These are phyloP conservation scores for Formica aserva DNA, from an alignment of 2,888 invertebrate species.

Conservation along the genomic window DNA sequence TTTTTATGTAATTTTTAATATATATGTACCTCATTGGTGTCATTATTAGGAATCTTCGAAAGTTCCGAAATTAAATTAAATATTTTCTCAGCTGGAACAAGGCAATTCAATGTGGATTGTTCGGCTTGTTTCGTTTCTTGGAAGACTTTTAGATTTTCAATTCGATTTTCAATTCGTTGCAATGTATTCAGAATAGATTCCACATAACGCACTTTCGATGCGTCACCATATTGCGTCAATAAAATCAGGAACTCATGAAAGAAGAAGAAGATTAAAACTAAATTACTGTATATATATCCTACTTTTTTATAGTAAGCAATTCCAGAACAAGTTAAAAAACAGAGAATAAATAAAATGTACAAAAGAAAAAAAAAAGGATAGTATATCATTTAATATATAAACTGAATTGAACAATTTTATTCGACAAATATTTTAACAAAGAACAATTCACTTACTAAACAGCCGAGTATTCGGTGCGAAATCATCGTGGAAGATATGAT, in stretches of 20 bases:
- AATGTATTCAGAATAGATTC: background rate
- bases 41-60: background rate
- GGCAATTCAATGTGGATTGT: background rate
- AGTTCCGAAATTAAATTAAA: background rate
- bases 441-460: conserved; percentile 19
- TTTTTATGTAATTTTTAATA: background rate
- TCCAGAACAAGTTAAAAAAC: background rate
- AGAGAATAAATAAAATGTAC: background rate
- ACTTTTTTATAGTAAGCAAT: background rate
- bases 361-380: background rate
- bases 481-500: background rate
- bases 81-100: background rate
- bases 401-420: background rate
- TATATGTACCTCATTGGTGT: conserved; percentile 9
- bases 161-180: background rate
- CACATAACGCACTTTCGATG: background rate
- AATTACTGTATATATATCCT: background rate
- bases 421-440: background rate
- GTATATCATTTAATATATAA: background rate
- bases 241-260: conserved; percentile 13
- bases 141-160: background rate
- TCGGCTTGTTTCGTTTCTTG: background rate
- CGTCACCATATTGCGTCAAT: conserved; percentile 1
- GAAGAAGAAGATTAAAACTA: conserved; percentile 9
- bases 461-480: conserved; percentile 2